phyloP scores from a whole-genome alignment of 92 coral and sea anemone genomes.

The Epizoanthus fatuus region DNA sequence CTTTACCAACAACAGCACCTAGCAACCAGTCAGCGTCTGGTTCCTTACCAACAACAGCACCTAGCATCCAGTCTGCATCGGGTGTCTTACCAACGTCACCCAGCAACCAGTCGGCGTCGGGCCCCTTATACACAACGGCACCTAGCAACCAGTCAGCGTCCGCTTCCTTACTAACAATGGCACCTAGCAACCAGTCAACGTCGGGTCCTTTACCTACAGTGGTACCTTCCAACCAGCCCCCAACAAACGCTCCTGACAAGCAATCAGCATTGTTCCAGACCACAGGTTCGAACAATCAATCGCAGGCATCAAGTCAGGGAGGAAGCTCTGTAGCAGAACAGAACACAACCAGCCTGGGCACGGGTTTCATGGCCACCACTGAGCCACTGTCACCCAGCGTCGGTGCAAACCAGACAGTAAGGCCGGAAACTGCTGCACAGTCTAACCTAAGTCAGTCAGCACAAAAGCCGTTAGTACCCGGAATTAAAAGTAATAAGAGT shows the following conservation, averaged over 20 bases:
- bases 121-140: neutral
- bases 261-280: neutral
- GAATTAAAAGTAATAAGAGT: neutral
- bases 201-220: neutral
- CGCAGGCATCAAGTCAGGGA: neutral
- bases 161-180: neutral
- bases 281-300: neutral
- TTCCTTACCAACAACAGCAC: neutral
- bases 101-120: neutral
- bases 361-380: too few relatives aligned
- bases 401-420: neutral
- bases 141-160: constrained; percentile 9
- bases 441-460: neutral
- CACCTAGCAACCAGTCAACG: neutral
- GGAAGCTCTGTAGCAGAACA: neutral
- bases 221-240: neutral
- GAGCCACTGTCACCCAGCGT: neutral
- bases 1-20: neutral
- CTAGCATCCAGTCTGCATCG: too few relatives aligned
- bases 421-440: neutral
- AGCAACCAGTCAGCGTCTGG: neutral
- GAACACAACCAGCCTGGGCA: neutral
- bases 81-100: neutral
- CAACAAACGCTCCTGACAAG: neutral
- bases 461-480: constrained; percentile 28